Evolutionary conservation across 92 coral and sea anemone genomes (phyloP).

Genomic region (Blastomussa wellsi): DNA sequence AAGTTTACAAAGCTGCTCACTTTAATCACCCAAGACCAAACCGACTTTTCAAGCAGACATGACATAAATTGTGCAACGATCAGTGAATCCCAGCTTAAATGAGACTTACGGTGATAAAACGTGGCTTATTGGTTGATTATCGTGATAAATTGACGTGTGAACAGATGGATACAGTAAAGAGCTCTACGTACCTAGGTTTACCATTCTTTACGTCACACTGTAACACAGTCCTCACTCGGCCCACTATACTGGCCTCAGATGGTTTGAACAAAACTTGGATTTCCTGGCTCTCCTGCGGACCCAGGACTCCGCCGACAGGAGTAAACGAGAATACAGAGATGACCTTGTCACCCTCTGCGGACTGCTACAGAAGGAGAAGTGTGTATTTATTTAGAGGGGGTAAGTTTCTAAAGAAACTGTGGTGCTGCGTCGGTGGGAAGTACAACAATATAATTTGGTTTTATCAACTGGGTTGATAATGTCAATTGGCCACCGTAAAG

Average conservation of each 20-base stretch:
- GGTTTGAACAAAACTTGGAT: constrained; percentile 75
- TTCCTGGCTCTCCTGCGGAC: constrained; percentile 60
- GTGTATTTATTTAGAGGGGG: background rate
- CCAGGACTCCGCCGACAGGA: constrained; percentile 79
- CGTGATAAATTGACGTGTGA: background rate
- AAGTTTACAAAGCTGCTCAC: background rate
- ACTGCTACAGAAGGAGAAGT: constrained; percentile 2
- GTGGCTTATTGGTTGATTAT: background rate
- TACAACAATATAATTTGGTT: too few species aligned
- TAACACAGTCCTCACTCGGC: constrained; percentile 85
- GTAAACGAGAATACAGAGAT: constrained; percentile 74
- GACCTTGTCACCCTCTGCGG: background rate
- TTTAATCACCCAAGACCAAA: background rate
- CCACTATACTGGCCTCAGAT: constrained; percentile 60
- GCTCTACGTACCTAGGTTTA: constrained; percentile 62
- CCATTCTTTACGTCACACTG: constrained; percentile 79
- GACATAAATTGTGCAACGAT: background rate
- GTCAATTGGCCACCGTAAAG: too few species aligned
- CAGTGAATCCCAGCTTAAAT: background rate
- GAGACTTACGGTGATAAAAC: background rate
- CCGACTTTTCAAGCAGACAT: background rate
- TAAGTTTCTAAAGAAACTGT: too few species aligned
- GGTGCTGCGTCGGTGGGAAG: too few species aligned
- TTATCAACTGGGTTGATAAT: too few species aligned
- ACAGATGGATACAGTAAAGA: background rate